Evolutionary conservation across 2,113 vertebrate genomes (phyloP).

Genomic region (Polypterus bichir): DNA sequence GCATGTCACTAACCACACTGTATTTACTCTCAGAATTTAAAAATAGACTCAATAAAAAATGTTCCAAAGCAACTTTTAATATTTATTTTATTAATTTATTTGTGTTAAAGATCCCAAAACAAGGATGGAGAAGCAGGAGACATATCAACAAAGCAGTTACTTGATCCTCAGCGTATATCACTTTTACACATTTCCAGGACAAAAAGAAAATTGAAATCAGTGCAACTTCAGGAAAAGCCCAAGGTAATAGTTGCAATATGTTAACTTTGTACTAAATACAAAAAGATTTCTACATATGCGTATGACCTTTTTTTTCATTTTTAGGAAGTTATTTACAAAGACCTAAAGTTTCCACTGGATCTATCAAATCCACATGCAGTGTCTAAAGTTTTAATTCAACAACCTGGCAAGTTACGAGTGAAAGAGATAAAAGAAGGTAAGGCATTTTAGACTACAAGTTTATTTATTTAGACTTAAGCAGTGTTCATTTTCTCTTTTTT

Average conservation of each 20-base stretch:
- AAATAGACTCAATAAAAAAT: too few relatives aligned
- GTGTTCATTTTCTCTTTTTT: not conserved
- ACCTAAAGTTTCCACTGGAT: slow-evolving; percentile 42
- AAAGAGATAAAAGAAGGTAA: slow-evolving; percentile 67
- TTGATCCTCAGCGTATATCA: slow-evolving; percentile 21
- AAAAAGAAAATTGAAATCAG: not conserved
- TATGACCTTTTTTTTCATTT: not conserved
- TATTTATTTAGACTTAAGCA: not conserved
- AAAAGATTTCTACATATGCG: too few relatives aligned
- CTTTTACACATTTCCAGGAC: slow-evolving; percentile 13
- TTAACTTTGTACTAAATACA: too few relatives aligned
- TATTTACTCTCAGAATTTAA: too few relatives aligned
- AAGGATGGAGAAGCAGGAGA: slow-evolving; percentile 29
- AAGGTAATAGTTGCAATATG: slow-evolving; percentile 29
- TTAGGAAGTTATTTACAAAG: slow-evolving; percentile 46
- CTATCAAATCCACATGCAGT: slow-evolving; percentile 65
- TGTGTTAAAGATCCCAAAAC: slow-evolving; percentile 35
- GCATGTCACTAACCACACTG: too few relatives aligned
- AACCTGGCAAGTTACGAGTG: slow-evolving; percentile 55
- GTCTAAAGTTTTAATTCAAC: slow-evolving; percentile 69
- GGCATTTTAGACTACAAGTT: not conserved
- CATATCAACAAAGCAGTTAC: slow-evolving; percentile 23
- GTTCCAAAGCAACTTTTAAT: not conserved
- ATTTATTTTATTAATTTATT: not conserved
- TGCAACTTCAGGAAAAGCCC: slow-evolving; percentile 10